Evolutionary conservation across 2,888 invertebrate genomes (phyloP).

Genomic region (Hedychridium roseum): DNA sequence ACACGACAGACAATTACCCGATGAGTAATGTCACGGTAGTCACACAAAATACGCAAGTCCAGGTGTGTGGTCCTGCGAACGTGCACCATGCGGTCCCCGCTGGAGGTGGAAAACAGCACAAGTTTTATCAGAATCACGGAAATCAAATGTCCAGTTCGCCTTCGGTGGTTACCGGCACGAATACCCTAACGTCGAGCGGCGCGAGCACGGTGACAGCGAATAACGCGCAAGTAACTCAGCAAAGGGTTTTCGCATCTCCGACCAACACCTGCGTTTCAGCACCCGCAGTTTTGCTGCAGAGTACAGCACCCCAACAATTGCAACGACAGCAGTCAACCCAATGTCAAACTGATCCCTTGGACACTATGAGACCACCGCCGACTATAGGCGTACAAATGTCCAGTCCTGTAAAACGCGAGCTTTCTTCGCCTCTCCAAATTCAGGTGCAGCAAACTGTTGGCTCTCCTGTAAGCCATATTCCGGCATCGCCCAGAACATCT

Average conservation of each 20-base stretch:
- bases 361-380: constrained; percentile 55
- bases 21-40: constrained; percentile 48
- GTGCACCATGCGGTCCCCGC: constrained; percentile 39
- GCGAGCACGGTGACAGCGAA: too few relatives aligned
- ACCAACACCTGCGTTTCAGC: constrained; percentile 26
- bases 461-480: constrained; percentile 53
- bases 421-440: constrained; percentile 50
- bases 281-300: constrained; percentile 36
- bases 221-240: too few relatives aligned
- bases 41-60: constrained; percentile 37
- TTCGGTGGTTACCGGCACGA: constrained; percentile 48
- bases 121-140: constrained; percentile 48
- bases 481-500: constrained; percentile 45
- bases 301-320: constrained; percentile 34
- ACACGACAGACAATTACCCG: constrained; percentile 36
- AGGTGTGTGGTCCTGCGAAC: constrained; percentile 51
- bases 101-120: constrained; percentile 44
- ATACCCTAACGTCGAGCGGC: too few relatives aligned
- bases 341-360: constrained; percentile 57
- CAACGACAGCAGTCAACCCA: constrained; percentile 58
- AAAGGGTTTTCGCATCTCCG: constrained; percentile 46
- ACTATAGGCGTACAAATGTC: constrained; percentile 46
- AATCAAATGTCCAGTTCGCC: constrained; percentile 58
- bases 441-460: constrained; percentile 46
- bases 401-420: constrained; percentile 55